Evolutionary conservation across 1,140 invertebrate genomes (phyloP), one percentile per base, ranked within the genome.

Genomic region (Lepeophtheirus salmonis): DNA sequence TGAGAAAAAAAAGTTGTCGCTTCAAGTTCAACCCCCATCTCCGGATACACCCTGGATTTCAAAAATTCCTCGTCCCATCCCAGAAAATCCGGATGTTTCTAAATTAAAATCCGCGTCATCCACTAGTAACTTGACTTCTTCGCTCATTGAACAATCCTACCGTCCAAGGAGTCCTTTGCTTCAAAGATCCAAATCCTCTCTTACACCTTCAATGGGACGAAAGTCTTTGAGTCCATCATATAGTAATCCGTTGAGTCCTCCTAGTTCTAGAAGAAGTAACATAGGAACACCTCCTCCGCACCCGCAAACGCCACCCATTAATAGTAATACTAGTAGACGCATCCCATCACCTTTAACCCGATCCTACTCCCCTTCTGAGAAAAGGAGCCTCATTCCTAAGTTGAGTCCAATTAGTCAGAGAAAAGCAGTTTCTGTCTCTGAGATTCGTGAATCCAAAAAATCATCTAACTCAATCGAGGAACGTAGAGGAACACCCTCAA

Each of bases 331-430:
- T 16, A 54, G 50, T 25, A 21, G 49, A 20, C 49, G 59, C 14
- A 21, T 21, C 25, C 51, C 59, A 14, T 61, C 59, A 14, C 59
- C 59, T 16, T 55, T 61, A 17, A 50, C 59, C 16, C 16, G 59
- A 20, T 61, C 59, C 14, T 50, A 54, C 14, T 25, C 59, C 2
- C 59, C 59, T 4, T 52, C 17, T 24, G 59, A 61, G 25, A 57
- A 53, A 25, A 61, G 25, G 21, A 56, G 50, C 25, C 59, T 61
- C 14, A 61, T 61, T 16, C 59, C 59, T 22, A 61, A 61, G 25
- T 41, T 61, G 12, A 41, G 23, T 16, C 48, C 21, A 2, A 22
- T 1, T 14, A 2, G n/a, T 16, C 17, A 14, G 16, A 26, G 26
- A 25, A 57, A 41, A 23, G 23, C 16, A 14, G 55, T 17, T 30